A percentile compares a stretch with the other conserved stretches of the same genome.
These are phyloP conservation scores for Yponomeuta evonymella DNA, from an alignment of 2,888 invertebrate species.

Conservation along the genomic window DNA sequence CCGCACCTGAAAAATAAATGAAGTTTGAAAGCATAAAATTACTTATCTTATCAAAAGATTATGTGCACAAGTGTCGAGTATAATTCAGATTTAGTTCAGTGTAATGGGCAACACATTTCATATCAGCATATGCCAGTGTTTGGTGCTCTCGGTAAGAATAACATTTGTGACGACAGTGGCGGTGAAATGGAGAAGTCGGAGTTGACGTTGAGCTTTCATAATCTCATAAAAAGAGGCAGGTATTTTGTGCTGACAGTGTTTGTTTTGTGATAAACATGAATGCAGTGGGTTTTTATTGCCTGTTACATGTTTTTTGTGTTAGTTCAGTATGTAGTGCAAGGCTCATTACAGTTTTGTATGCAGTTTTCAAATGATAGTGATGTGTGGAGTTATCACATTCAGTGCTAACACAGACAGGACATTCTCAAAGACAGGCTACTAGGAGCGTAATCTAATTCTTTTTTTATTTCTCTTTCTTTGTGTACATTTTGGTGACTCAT, in stretches of 20 bases:
- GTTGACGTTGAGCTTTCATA: constrained; percentile 68
- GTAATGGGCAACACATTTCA: constrained; percentile 61
- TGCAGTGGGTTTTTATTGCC: not conserved
- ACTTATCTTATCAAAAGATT: constrained; percentile 70
- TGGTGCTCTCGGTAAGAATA: constrained; percentile 27
- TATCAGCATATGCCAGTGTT: constrained; percentile 51
- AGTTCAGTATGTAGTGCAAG: not conserved
- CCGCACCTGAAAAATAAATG: not conserved
- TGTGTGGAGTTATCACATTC: no score
- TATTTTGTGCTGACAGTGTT: constrained; percentile 21
- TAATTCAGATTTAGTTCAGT: constrained; percentile 40
- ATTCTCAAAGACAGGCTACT: no score
- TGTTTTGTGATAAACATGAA: constrained; percentile 23
- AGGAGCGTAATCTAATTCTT: no score
- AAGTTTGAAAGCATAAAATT: constrained; percentile 19
- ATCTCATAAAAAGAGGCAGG: constrained; percentile 68
- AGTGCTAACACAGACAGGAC: no score
- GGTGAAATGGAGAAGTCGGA: constrained; percentile 62
- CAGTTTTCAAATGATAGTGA: not conserved
- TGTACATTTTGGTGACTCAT: no score
- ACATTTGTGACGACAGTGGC: constrained; percentile 30
- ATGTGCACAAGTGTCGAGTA: constrained; percentile 62
- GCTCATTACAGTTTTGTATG: not conserved
- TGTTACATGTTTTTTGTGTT: not conserved
- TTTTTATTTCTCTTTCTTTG: no score